Conservation (phyloP, 2,113 vertebrate species). For the Cricetomys ansorgei region DNA sequence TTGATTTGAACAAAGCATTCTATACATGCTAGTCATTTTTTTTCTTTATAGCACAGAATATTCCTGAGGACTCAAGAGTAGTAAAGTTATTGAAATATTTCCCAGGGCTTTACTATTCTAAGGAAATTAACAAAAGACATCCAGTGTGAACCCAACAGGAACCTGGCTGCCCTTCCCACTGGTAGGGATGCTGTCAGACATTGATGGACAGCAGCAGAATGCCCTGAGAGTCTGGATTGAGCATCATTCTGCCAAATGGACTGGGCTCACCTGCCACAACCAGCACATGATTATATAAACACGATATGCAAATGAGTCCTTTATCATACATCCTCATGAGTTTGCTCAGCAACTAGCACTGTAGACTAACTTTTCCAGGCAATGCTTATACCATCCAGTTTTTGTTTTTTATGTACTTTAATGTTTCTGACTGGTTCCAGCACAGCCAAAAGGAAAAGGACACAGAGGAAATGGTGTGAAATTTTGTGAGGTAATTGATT, state of each 20-base stretch:
- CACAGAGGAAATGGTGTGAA: neutral
- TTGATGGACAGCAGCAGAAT: neutral
- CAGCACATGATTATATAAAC: neutral
- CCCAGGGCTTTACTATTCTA: neutral
- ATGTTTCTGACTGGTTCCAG: neutral
- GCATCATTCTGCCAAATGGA: neutral
- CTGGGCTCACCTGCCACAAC: fast-evolving
- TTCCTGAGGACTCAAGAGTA: neutral
- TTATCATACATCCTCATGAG: neutral
- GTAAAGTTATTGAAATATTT: neutral
- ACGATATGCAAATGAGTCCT: neutral
- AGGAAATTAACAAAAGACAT: neutral
- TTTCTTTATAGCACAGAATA: neutral
- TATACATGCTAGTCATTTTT: neutral
- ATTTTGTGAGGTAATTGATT: neutral
- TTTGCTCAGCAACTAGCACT: neutral
- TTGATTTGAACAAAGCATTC: neutral
- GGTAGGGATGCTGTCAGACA: neutral
- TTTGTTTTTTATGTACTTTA: no score
- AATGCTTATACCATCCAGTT: no score
- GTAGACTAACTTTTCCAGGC: neutral
- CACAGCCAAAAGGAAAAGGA: neutral
- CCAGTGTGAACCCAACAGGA: neutral
- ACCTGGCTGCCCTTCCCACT: neutral
- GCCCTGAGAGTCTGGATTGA: neutral